Evolutionary conservation across 1,140 invertebrate species (phyloP).

Genomic region (Brachionus manjavacas): DNA sequence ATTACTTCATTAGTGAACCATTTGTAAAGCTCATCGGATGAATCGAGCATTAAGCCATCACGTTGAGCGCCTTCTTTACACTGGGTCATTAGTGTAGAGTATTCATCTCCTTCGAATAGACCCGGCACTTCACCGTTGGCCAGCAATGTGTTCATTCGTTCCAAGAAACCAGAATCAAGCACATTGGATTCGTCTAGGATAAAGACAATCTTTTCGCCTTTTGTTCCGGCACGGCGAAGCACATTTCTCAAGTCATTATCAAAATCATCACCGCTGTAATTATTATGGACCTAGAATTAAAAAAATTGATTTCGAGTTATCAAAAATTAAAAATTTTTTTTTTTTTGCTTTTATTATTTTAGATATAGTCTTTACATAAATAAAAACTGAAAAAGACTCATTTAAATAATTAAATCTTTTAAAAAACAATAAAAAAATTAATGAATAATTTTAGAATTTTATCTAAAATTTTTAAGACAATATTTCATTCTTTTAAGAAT

Average conservation of each 20-base stretch:
- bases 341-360: slow-evolving; percentile 51
- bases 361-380: too few species aligned
- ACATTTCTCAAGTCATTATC: slow-evolving; percentile 95
- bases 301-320: background rate
- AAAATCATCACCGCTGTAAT: slow-evolving; percentile 96
- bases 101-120: slow-evolving; percentile 75
- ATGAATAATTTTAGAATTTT: too few species aligned
- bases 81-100: slow-evolving; percentile 97
- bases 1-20: slow-evolving; percentile 88
- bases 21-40: slow-evolving; percentile 95
- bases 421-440: too few species aligned
- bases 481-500: too few species aligned
- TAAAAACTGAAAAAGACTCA: too few species aligned
- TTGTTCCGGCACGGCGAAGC: slow-evolving; percentile 85
- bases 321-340: background rate
- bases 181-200: slow-evolving; percentile 99
- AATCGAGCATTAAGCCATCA: slow-evolving; percentile 96
- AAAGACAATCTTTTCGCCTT: slow-evolving; percentile 97
- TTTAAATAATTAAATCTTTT: too few species aligned
- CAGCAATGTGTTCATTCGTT: slow-evolving; percentile 96
- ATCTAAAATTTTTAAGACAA: too few species aligned
- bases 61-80: slow-evolving; percentile 97
- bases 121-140: slow-evolving; percentile 86
- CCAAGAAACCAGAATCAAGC: slow-evolving; percentile 93
- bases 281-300: slow-evolving; percentile 76